A percentile compares a stretch with the other conserved stretches of the same genome.
Conservation (phyloP, 1,140 invertebrate genomes). For the Andrena cerasifolii region DNA sequence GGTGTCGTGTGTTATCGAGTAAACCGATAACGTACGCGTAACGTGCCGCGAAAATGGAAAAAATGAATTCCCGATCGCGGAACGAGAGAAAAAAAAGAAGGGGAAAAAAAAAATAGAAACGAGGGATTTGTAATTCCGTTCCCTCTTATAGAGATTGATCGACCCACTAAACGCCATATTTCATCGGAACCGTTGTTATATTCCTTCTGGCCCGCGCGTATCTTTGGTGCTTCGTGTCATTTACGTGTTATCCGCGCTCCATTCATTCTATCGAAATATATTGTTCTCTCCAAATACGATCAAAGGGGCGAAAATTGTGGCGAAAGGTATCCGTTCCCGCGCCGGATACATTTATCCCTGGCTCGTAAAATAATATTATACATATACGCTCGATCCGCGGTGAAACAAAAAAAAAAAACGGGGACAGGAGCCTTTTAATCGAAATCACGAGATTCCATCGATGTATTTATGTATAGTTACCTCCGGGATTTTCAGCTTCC, state of each 20-base stretch:
- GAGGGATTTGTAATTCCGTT: conserved; percentile 19
- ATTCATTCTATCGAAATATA: neutral
- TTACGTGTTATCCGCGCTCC: neutral
- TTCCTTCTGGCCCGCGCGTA: neutral
- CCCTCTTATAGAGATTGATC: conserved; percentile 38
- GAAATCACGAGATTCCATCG: too few species aligned
- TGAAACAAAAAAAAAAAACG: too few species aligned
- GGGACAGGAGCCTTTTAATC: too few species aligned
- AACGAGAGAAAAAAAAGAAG: neutral
- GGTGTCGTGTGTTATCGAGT: conserved; percentile 25
- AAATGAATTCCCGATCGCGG: conserved; percentile 20
- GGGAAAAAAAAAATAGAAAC: too few species aligned
- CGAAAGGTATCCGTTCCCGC: too few species aligned
- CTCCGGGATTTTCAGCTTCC: too few species aligned
- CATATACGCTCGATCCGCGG: too few species aligned
- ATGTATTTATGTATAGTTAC: too few species aligned
- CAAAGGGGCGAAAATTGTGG: neutral
- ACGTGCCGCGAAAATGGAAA: conserved; percentile 13
- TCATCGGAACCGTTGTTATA: neutral
- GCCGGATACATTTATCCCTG: too few species aligned
- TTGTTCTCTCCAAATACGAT: neutral
- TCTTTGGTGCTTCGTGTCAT: neutral
- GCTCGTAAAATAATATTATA: too few species aligned
- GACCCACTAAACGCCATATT: conserved; percentile 11
- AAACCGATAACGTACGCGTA: conserved; percentile 38